Percentiles rank a stretch among this genome's conserved stretches.
Conservation (phyloP, 2,113 vertebrate species). For the Mesitornis unicolor region DNA sequence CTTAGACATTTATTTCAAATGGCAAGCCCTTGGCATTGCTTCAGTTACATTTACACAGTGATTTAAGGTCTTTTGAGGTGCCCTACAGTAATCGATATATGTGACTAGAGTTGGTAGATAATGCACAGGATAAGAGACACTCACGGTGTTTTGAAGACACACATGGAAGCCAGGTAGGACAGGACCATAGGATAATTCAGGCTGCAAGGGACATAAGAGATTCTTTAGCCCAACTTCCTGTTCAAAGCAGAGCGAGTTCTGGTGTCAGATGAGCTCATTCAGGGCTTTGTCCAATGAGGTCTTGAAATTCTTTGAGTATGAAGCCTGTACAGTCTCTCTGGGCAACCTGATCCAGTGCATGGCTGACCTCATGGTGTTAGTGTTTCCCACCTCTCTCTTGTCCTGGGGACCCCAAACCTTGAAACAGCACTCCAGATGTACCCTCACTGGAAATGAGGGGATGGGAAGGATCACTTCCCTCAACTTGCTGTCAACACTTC, state of each 20-base stretch:
- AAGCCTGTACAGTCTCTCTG: not conserved
- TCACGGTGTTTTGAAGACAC: not conserved
- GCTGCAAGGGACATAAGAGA: not conserved
- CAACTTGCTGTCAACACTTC: not conserved
- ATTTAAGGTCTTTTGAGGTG: not conserved
- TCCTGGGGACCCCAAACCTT: not conserved
- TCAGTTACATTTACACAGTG: not conserved
- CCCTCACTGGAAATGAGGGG: not conserved
- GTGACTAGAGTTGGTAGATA: not conserved
- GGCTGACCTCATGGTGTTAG: not conserved
- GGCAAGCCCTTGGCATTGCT: not conserved
- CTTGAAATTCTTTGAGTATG: not conserved
- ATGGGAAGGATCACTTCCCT: not conserved
- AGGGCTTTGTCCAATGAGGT: not conserved
- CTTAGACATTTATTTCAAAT: not conserved
- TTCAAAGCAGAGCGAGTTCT: not conserved
- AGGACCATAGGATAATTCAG: not conserved
- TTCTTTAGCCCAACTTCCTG: not conserved
- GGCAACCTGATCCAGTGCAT: not conserved
- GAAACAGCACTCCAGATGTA: not conserved
- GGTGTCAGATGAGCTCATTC: fast-evolving
- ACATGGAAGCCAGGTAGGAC: not conserved
- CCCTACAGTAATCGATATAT: not conserved
- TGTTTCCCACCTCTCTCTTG: not conserved
- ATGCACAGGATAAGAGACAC: not conserved